Base-by-base conservation (phyloP, 2,113 vertebrate species). In the Caracal caracal region DNA sequence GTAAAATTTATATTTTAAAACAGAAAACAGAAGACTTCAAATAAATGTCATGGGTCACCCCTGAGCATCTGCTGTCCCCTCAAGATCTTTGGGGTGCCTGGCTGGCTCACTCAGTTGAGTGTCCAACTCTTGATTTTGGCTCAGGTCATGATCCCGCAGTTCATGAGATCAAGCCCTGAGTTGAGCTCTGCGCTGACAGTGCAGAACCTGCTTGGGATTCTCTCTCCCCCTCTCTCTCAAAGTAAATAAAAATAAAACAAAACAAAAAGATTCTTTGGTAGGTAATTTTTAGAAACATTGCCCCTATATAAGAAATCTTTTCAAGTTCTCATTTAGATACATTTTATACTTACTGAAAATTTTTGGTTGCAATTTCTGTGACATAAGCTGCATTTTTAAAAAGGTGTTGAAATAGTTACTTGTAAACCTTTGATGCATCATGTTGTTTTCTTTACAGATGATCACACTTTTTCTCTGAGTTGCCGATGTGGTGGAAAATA, bases 401-500 rank as follows among this genome's bases (percentile, higher is more conserved):
- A 88, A 88, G 51, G n/a, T 75, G 73, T 30, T 6, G 6, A 47
- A 43, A 15, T 56, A 63, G 56, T n/a, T 88, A 76, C 30, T 61
- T 90, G 2, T 65, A 78, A 94, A 20, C 22, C 28, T 95, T 90
- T 81, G 53, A 86, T 28, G 96, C 35, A 82, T 93, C 79, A 75
- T 90, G 90, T 91, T 96, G 49, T 59, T 96, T 22, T 24, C 19
- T 97, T 97, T 76, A 97, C 96, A 99, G 99, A 97, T 97, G 98
- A 98, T 85, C 97, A 97, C 0, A 95, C 97, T 91, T 99, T 99
- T 30, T 98, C 84, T 66, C 93, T 98, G 19, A 97, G 76, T 4
- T 99, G 99, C 95, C 98, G 99, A 12, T 99, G 99, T 96, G 99
- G 99, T 90, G 99, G 99, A 94, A 98, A 97, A 97, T 99, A 99